Evolutionary conservation across 2,797 vertebrate species (phyloP).

Genomic region (Amblyraja radiata): DNA sequence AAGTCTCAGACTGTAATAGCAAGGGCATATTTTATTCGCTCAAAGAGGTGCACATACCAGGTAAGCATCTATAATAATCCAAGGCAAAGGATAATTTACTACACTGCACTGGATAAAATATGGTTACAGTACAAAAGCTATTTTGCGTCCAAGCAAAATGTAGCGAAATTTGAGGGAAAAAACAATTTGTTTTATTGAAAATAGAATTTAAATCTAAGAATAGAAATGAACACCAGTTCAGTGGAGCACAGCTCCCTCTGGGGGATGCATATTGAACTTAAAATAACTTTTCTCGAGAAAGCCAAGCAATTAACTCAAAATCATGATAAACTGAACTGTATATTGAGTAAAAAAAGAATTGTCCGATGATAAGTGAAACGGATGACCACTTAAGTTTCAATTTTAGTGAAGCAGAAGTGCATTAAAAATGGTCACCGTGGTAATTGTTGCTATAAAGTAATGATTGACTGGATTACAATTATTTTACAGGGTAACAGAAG

Average conservation of each 20-base stretch:
- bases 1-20: not conserved
- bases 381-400: not conserved
- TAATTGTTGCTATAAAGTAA: not conserved
- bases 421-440: not conserved
- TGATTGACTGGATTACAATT: not conserved
- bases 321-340: not conserved
- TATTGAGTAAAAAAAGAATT: not conserved
- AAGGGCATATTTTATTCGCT: not conserved
- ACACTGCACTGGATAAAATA: not conserved
- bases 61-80: not conserved
- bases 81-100: not conserved
- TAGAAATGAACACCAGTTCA: not conserved
- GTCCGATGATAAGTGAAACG: not conserved
- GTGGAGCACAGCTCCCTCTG: not conserved
- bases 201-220: not conserved
- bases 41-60: not conserved
- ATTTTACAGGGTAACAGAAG: not conserved
- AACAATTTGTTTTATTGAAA: not conserved
- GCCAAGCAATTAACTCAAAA: not conserved
- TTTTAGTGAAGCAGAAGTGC: not conserved
- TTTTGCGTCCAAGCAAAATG: not conserved
- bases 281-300: not conserved
- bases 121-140: not conserved
- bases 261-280: not conserved
- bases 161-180: not conserved